Percentiles rank a stretch among this genome's conserved stretches.
phyloP scores from a whole-genome alignment of 2,113 vertebrate genomes.

The Catharus bicknelli region DNA sequence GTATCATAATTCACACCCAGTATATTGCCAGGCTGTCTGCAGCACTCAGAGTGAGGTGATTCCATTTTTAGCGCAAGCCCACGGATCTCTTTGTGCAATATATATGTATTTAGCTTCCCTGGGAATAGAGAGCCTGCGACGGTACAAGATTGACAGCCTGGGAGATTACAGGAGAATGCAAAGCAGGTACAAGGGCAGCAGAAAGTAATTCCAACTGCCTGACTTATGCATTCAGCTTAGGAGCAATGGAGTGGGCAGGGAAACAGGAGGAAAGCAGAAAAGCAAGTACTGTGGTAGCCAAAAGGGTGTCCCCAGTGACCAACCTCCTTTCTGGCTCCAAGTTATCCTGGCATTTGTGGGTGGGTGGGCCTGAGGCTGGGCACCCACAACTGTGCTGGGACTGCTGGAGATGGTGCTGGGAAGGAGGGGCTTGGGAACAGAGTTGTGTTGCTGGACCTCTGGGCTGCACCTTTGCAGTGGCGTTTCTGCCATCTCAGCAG shows the following conservation, averaged over 20 bases:
- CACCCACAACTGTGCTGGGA: background rate
- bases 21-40: constrained; percentile 33
- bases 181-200: constrained; percentile 29
- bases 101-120: constrained; percentile 24
- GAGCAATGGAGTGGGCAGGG: fast-evolving
- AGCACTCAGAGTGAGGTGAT: constrained; percentile 16
- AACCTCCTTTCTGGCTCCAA: background rate
- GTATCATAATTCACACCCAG: constrained; percentile 60
- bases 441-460: fast-evolving
- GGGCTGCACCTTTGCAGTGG: fast-evolving
- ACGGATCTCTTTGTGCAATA: constrained; percentile 29
- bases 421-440: background rate
- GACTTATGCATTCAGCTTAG: background rate
- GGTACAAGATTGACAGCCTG: constrained; percentile 14
- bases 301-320: background rate
- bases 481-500: background rate
- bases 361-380: background rate
- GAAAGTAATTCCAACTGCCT: constrained; percentile 22
- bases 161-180: constrained; percentile 36
- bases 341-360: fast-evolving
- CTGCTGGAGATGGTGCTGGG: background rate
- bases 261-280: background rate
- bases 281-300: background rate
- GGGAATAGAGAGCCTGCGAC: constrained; percentile 19
- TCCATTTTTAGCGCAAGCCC: constrained; percentile 32